Evolutionary conservation across 2,113 vertebrate species (phyloP).

Genomic region (Neodontobutis hainanensis): DNA sequence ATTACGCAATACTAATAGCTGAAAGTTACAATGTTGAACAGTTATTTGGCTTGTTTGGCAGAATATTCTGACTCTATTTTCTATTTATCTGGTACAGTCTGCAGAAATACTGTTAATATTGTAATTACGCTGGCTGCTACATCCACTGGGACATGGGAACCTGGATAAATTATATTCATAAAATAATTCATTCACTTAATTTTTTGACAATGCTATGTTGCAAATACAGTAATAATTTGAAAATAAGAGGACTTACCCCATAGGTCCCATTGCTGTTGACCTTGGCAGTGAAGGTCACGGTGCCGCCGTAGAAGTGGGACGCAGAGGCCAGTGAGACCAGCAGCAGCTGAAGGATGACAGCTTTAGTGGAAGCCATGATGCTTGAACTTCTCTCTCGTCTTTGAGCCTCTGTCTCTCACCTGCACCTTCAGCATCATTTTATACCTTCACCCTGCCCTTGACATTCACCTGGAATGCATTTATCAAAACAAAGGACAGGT

Average conservation of each 20-base stretch:
- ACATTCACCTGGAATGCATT: too few species aligned
- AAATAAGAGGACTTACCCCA: slow-evolving; percentile 15
- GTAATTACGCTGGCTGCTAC: too few species aligned
- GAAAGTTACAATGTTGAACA: too few species aligned
- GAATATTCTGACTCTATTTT: too few species aligned
- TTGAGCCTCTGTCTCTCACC: neutral
- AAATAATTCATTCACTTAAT: too few species aligned
- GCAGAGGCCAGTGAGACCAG: slow-evolving; percentile 49
- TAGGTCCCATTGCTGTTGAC: slow-evolving; percentile 44
- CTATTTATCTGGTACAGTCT: too few species aligned
- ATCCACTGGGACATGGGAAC: too few species aligned
- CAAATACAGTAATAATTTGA: neutral
- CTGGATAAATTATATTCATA: too few species aligned
- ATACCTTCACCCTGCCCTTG: neutral
- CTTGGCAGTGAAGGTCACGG: slow-evolving; percentile 5
- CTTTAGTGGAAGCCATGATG: slow-evolving; percentile 44
- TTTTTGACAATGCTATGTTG: too few species aligned
- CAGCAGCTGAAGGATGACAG: slow-evolving; percentile 46
- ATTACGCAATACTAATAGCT: too few species aligned
- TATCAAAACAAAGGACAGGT: slow-evolving; percentile 8
- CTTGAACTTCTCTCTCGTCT: neutral
- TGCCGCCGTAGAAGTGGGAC: slow-evolving; percentile 35
- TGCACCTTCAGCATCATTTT: slow-evolving; percentile 41
- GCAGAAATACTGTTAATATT: too few species aligned
- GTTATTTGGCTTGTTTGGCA: too few species aligned